Base-by-base conservation (phyloP, 2,888 invertebrate genomes). In the Cerastoderma edule region DNA sequence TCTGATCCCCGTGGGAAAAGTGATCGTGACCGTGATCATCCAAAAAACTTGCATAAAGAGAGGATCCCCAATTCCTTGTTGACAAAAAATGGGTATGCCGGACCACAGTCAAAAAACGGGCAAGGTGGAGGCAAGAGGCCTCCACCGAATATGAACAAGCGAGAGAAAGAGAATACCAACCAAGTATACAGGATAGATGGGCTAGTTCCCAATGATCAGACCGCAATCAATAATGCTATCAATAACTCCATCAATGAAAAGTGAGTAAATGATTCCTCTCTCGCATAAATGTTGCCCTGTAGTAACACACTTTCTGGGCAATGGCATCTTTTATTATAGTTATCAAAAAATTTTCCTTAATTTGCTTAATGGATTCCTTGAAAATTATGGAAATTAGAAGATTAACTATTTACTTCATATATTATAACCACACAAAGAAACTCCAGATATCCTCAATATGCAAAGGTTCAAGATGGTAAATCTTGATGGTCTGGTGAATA, bases 161-260 rank as follows among this genome's bases (percentile, higher is more conserved):
- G 83, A 78, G 86, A 85, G 75, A 90, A 89, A 69, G 90, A 91
- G 67, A 90, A 90, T 78, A 80, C 89, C 60, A 84, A 87, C 69
- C 72, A 75, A 48, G 94, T 94, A 10, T 94, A 93, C 88, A 92
- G 94, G 53, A 93, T 94, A 39, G 94, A 94, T 80, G 94, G 94
- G 72, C 94, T 94, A n/a, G 94, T 94, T 78, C 89, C 93, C 27
- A 93, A 92, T 83, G 94, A 95, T 87, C 94, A 93, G 39, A 94
- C 93, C 81, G 92, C 94, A 54, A 93, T 95, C n/a, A 94, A 94
- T 83, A 94, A 94, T 86, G 93, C 93, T 63, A 88, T 93, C 57
- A 91, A 89, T 78, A 90, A 67, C 73, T 89, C 80, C 54, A 72
- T 90, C 65, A 88, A 87, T 78, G 84, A 75, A 69, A 90, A 88